Conservation (phyloP, 2,797 vertebrate species). For the Lutjanus campechanus region DNA sequence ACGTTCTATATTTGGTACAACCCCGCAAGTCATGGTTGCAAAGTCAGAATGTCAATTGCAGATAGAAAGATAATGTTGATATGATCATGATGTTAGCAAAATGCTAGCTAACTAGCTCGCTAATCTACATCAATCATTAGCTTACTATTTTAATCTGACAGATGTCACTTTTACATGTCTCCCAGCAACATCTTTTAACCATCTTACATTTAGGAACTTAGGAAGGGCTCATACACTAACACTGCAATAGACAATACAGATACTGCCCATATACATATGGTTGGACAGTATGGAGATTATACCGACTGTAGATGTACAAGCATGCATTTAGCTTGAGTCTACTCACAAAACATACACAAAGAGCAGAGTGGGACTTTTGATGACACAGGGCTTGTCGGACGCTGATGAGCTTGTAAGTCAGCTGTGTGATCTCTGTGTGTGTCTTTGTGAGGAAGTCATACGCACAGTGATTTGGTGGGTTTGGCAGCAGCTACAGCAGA, state of each 20-base stretch:
- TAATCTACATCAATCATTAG: no score
- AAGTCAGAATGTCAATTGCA: no score
- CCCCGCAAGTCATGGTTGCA: no score
- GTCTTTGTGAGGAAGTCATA: background rate
- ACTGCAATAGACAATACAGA: background rate
- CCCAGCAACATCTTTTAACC: no score
- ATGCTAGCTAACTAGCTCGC: no score
- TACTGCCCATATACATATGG: background rate
- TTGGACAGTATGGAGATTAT: background rate
- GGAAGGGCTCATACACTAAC: no score
- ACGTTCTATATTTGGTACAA: no score
- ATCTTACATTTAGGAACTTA: no score
- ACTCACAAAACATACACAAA: background rate
- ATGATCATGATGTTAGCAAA: no score
- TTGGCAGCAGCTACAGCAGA: constrained; percentile 49
- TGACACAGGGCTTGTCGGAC: constrained; percentile 36
- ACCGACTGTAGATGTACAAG: background rate
- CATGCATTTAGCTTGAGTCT: background rate
- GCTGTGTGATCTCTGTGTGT: constrained; percentile 18
- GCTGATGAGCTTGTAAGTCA: constrained; percentile 1
- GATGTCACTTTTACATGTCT: no score
- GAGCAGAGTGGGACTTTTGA: background rate
- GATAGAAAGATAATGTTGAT: no score
- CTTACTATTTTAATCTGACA: no score
- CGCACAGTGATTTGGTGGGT: constrained; percentile 53